phyloP scores from a whole-genome alignment of 2,113 vertebrate species.

The Garra rufa region DNA sequence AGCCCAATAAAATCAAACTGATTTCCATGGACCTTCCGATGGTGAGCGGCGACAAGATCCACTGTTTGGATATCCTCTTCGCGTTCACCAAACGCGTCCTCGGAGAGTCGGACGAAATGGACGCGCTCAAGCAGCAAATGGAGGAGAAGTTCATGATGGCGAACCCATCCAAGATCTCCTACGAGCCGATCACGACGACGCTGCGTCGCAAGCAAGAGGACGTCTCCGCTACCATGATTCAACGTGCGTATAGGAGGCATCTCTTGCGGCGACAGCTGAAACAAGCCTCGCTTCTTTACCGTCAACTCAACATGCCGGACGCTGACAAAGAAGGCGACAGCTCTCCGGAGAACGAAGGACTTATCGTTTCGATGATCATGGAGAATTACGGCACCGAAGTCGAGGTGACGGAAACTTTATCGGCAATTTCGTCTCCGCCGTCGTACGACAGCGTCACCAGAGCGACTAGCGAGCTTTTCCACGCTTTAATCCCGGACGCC shows the following conservation, averaged over 20 bases:
- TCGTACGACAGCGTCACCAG: slow-evolving; percentile 94
- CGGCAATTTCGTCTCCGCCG: slow-evolving; percentile 90
- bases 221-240: slow-evolving; percentile 88
- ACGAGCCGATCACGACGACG: slow-evolving; percentile 95
- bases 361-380: slow-evolving; percentile 89
- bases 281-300: slow-evolving; percentile 92
- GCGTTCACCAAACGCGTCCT: slow-evolving; percentile 98
- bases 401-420: slow-evolving; percentile 80
- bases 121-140: slow-evolving; percentile 98
- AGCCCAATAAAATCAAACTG: slow-evolving; percentile 96
- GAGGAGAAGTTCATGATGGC: slow-evolving; percentile 99
- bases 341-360: slow-evolving; percentile 89
- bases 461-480: slow-evolving; percentile 83
- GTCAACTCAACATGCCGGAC: slow-evolving; percentile 77
- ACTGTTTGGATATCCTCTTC: slow-evolving; percentile 98
- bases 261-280: slow-evolving; percentile 88
- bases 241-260: slow-evolving; percentile 89
- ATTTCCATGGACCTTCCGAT: slow-evolving; percentile 98
- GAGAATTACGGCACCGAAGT: slow-evolving; percentile 83
- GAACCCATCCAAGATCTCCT: slow-evolving; percentile 97
- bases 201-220: slow-evolving; percentile 94
- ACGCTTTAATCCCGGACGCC: slow-evolving; percentile 59
- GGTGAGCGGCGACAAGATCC: slow-evolving; percentile 98
- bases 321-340: slow-evolving; percentile 74
- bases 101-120: slow-evolving; percentile 97